Conservation (phyloP, 2,888 invertebrate species). For the Campoplex capitator region DNA sequence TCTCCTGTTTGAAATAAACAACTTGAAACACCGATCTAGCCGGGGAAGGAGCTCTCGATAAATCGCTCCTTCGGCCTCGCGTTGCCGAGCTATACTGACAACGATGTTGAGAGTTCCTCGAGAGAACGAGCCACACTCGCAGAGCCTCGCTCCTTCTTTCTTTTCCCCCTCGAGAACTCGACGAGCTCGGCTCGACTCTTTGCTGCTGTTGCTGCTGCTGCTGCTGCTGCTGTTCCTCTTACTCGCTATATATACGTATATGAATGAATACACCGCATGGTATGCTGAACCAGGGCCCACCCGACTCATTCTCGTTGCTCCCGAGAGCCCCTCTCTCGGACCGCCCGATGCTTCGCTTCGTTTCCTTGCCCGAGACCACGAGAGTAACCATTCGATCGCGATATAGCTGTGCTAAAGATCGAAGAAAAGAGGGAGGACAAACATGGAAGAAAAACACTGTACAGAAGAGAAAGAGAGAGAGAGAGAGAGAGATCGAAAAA, state of each 20-base stretch:
- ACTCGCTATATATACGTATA: background rate
- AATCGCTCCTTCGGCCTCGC: constrained; percentile 63
- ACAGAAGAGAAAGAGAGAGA: background rate
- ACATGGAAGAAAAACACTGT: background rate
- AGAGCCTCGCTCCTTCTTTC: constrained; percentile 51
- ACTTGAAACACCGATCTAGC: background rate
- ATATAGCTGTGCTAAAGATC: background rate
- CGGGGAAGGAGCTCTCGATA: constrained; percentile 35
- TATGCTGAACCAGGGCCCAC: constrained; percentile 50
- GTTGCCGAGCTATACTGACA: constrained; percentile 61
- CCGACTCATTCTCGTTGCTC: constrained; percentile 46
- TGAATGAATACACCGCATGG: constrained; percentile 36
- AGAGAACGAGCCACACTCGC: constrained; percentile 48
- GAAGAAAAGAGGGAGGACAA: constrained; percentile 11
- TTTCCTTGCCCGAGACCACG: constrained; percentile 39
- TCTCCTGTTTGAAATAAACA: background rate
- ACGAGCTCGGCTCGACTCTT: constrained; percentile 44
- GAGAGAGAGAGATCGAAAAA: background rate
- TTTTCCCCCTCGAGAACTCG: constrained; percentile 63
- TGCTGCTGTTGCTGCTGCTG: constrained; percentile 34
- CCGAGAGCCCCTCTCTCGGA: constrained; percentile 47
- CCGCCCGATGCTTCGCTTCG: constrained; percentile 52
- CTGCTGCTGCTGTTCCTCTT: constrained; percentile 41
- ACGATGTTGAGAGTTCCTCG: constrained; percentile 62
- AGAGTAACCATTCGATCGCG: constrained; percentile 15